Base-by-base conservation (phyloP, 1,140 invertebrate species). In the Bathynomus jamesi region DNA sequence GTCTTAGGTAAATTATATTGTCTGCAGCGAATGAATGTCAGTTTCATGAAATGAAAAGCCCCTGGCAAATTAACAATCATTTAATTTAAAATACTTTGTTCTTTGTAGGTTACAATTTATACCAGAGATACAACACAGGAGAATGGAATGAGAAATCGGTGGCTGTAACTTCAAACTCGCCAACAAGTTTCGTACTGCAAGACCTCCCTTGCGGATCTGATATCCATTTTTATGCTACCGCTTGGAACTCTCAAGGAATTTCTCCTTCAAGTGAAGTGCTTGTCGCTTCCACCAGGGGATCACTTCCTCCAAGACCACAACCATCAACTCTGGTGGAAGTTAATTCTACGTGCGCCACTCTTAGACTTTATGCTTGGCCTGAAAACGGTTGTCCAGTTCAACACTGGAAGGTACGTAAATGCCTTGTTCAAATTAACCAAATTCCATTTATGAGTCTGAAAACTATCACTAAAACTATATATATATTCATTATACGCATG, bases 321-420 rank as follows among this genome's bases (percentile, higher is more conserved):
- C 71, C 72, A 4, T 69, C 61, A 11, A 60, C 65, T 28, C 46
- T 76, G n/a, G 64, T 76, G 29, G 75, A 76, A 69, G 71, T 76
- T 3, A 76, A 76, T 28, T 53, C 71, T 8, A 73, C 75, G 0
- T 76, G 75, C 25, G 69, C 73, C 13, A 76, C 71, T 4, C 68
- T 76, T 8, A 25, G 75, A 3, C 71, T 76, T 24, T 76, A 76
- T 46, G 63, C 69, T 24, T 76, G 75, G 75, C 75, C 75, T 4
- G 75, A 76, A 32, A 29, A 63, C 21, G 75, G 75, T 8, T 76
- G 75, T 61, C 75, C 75, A 61, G 61, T 76, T 64, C 71, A 64
- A 5, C 61, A 72, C 53, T 76, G 75, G 75, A 76, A 76, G 75
- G 75, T 76, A 65, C n/a, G 24, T 5, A 28, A 8, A 40, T n/a